phyloP scores from a whole-genome alignment of 2,888 invertebrate species.

The Aporophyla lueneburgensis region DNA sequence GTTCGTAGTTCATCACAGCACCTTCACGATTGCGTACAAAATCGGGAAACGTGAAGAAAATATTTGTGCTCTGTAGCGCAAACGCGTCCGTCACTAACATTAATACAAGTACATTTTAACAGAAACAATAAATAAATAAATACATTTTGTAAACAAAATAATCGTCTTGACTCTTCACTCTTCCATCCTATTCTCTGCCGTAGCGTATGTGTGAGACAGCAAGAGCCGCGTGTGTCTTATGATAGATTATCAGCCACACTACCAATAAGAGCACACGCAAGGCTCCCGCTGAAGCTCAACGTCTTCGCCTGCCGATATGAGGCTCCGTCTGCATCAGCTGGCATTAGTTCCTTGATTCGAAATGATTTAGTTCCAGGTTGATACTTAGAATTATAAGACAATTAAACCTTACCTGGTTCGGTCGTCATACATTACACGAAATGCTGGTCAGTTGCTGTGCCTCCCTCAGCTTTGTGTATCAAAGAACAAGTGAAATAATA shows the following conservation, averaged over 20 bases:
- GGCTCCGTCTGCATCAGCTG: not conserved
- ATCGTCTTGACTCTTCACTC: constrained; percentile 12
- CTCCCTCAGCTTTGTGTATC: no score
- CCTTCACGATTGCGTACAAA: no score
- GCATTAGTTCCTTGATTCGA: not conserved
- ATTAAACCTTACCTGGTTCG: not conserved
- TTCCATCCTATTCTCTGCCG: constrained; percentile 40
- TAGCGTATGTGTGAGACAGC: constrained; percentile 66
- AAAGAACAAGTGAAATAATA: not conserved
- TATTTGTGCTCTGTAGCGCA: no score
- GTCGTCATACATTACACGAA: not conserved
- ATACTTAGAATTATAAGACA: not conserved
- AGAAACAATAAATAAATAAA: not conserved
- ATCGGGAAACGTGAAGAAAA: no score
- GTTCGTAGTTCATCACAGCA: no score
- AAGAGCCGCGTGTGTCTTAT: constrained; percentile 91
- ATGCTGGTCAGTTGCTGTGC: not conserved
- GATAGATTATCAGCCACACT: constrained; percentile 90
- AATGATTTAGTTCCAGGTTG: not conserved
- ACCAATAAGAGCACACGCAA: constrained; percentile 91
- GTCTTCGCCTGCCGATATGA: constrained; percentile 10
- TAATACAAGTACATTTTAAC: no score
- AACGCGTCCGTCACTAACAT: no score
- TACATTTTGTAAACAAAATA: not conserved
- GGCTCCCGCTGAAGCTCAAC: constrained; percentile 78